phyloP scores from a whole-genome alignment of 2,797 vertebrate species.

The Poeciliopsis presidionis region DNA sequence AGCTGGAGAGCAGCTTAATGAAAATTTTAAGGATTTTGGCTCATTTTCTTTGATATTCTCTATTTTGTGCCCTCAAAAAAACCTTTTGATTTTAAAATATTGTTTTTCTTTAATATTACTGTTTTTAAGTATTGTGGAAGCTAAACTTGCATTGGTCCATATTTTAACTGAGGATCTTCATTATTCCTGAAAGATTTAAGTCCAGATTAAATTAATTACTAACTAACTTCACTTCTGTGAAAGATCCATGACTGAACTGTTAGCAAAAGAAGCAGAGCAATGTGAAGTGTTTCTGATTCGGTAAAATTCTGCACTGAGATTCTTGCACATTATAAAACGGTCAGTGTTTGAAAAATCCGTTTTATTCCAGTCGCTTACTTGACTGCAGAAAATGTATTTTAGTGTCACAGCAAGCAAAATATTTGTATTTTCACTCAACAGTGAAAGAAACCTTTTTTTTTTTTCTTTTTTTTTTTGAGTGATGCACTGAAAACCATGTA shows the following conservation, averaged over 20 bases:
- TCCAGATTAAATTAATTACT: not conserved
- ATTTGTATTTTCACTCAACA: not conserved
- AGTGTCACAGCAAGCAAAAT: not conserved
- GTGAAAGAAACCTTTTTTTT: not conserved
- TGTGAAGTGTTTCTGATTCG: not conserved
- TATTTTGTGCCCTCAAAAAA: not conserved
- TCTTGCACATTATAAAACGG: not conserved
- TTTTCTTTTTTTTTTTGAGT: not conserved
- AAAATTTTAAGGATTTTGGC: not conserved
- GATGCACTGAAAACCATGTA: not conserved
- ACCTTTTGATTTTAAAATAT: not conserved
- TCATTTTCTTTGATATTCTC: not conserved
- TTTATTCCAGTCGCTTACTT: not conserved
- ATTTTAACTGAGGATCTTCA: not conserved
- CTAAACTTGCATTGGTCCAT: not conserved
- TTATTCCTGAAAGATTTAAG: not conserved
- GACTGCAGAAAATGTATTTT: not conserved
- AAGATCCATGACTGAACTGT: not conserved
- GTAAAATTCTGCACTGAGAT: not conserved
- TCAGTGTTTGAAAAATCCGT: not conserved
- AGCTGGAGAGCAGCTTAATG: not conserved
- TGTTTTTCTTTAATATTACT: not conserved
- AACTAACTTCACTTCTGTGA: not conserved
- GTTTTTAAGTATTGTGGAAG: too few relatives aligned
- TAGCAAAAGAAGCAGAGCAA: not conserved